A percentile compares a stretch with the other conserved stretches of the same genome.
Conservation (phyloP, 2,888 invertebrate species). For the Rhaphigaster nebulosa region DNA sequence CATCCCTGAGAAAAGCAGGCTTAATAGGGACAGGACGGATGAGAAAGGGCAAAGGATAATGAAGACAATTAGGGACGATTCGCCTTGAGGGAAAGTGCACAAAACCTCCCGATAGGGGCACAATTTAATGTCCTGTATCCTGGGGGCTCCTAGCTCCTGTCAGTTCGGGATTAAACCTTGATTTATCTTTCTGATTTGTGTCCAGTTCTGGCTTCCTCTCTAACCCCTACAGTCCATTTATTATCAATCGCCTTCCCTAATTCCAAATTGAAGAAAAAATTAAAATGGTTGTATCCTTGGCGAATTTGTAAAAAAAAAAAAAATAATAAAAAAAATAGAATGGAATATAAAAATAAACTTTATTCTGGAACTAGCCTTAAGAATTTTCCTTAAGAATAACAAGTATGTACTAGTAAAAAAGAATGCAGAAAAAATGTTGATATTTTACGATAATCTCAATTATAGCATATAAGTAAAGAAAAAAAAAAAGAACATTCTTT, state of each 20-base stretch:
- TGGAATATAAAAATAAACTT: too few species aligned
- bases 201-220: not conserved
- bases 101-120: slow-evolving; percentile 16
- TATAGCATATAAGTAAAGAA: too few species aligned
- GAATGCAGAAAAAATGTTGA: too few species aligned
- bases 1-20: not conserved
- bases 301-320: too few species aligned
- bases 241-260: not conserved
- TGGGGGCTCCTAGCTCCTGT: not conserved
- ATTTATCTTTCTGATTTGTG: slow-evolving; percentile 37
- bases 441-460: too few species aligned
- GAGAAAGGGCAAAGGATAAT: not conserved
- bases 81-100: not conserved
- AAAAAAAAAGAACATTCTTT: too few species aligned
- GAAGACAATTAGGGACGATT: slow-evolving; percentile 9
- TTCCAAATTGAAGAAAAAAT: not conserved
- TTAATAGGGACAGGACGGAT: not conserved
- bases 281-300: too few species aligned
- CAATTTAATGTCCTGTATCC: slow-evolving; percentile 37
- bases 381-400: too few species aligned
- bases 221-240: not conserved
- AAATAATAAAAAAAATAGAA: too few species aligned
- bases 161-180: not conserved
- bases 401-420: too few species aligned
- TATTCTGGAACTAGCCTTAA: too few species aligned